Base-by-base conservation (phyloP, 1,140 invertebrate species). In the Apis florea region DNA sequence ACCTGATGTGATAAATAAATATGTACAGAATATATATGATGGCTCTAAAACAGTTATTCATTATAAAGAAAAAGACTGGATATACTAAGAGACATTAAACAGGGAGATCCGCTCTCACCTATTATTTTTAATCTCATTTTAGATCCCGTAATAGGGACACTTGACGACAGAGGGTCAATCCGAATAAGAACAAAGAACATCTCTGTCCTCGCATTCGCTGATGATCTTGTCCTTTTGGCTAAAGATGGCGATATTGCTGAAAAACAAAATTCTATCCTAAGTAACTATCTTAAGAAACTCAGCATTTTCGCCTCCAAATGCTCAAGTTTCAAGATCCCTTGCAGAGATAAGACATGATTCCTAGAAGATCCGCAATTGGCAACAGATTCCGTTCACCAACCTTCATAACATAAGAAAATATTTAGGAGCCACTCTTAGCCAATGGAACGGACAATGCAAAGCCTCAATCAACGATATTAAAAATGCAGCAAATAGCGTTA, bases 191-290 rank as follows among this genome's bases (percentile, higher is more conserved):
- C 58, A 1, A 64, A 79, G 21, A 77, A 51, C 9, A 53, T 90
- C 2, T 87, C 89, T 0, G 76, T 85, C 1, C 73, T 93, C 21
- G 93, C 91, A 0, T 94, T 91, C 70, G 93, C 93, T 1, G 93
- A 94, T 67, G 93, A 94, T 72, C 58, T 94, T 8, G 76, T 92
- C 19, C 81, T 94, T 2, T 21, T 94, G 1, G 81, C 88, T 9
- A 79, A 79, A 0, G 90, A 89, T 1, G 64, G 63, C n/a, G n/a
- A n/a, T n/a, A n/a, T n/a, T n/a, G n/a, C n/a, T n/a, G n/a, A 49
- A 59, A 56, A 5, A 89, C 21, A 58, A 69, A 26, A n/a, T n/a
- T n/a, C 0, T 0, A n/a, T 0, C n/a, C n/a, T 9, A 24, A 15
- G 61, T 59, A 17, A 9, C 61, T 49, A 49, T 9, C 19, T 72